Base-by-base conservation (phyloP, 2,888 invertebrate genomes). In the Apotomis capreana region DNA sequence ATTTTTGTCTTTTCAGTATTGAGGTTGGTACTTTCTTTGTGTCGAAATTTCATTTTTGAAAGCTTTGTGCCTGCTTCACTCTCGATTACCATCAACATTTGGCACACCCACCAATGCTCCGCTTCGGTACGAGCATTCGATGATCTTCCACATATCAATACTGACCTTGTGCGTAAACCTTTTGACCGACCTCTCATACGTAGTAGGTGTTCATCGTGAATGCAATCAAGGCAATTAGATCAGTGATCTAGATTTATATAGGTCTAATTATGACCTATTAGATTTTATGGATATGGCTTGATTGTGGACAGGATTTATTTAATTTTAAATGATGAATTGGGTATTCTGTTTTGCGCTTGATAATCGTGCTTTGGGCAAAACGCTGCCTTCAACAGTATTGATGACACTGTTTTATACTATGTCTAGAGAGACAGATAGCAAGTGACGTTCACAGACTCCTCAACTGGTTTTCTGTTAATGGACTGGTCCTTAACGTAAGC, bases 81-180 rank as follows among this genome's bases (percentile, higher is more conserved):
- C 63, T 68, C 52, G 68, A 52, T 36, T 15, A 37, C 36, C 6
- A 12, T 51, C 59, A 57, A 54, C 58, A 58, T 57, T 71, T 68
- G 63, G 72, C 72, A 63, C 72, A 68, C 72, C 72, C 68, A 72
- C 68, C 51, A 52, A 54, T n/a, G 40, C 58, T 52, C 36, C 57
- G 54, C 55, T 13, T 51, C 59, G 59, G 52, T 51, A 44, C 52
- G 54, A 68, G 55, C 71, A 62, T 62, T 70, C 65, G 60, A 65
- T 68, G 44, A 13, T 57, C 67, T 52, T 71, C 69, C 62, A 68
- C 68, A 68, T 62, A 71, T 61, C 71, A 51, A 61, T 69, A 55
- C 68, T 37, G 57, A 49, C 72, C 72, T 72, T 72, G 68, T 8
- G 5, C 52, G 37, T 13, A 15, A 55, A 63, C 68, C 63, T 68